Evolutionary conservation across 1,140 invertebrate species (phyloP).

Genomic region (Myzus persicae): DNA sequence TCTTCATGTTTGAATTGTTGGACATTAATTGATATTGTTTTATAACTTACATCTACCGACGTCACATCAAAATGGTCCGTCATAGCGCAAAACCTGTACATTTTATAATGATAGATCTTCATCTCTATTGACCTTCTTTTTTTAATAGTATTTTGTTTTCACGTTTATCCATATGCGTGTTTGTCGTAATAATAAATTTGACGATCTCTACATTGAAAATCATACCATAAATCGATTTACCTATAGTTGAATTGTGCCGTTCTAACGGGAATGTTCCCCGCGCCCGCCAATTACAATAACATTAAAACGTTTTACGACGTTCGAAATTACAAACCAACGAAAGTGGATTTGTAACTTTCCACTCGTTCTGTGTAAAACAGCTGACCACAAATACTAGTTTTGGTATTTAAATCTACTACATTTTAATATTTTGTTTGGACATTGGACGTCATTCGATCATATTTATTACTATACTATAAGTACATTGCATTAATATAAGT

Average conservation of each 20-base stretch:
- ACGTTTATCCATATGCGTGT: not conserved
- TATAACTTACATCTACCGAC: not conserved
- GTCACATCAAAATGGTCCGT: not conserved
- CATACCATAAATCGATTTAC: not conserved
- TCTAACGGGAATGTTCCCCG: slow-evolving; percentile 3
- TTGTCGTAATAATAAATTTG: not conserved
- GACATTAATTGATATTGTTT: not conserved
- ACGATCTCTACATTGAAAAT: not conserved
- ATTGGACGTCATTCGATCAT: not conserved
- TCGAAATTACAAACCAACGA: slow-evolving; percentile 6
- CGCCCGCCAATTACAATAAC: not conserved
- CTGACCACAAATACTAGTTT: not conserved
- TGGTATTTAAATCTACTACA: not conserved
- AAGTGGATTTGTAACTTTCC: slow-evolving; percentile 45
- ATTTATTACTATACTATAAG: not conserved
- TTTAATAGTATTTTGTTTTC: not conserved
- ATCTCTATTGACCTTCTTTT: not conserved
- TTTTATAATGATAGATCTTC: not conserved
- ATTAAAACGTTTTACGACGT: not conserved
- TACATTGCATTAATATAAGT: not conserved
- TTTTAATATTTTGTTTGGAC: not conserved
- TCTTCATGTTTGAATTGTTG: not conserved
- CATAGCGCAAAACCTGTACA: not conserved
- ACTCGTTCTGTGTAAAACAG: not conserved
- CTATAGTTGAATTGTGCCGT: not conserved